These are phyloP conservation scores for Buceros bicornis DNA, from an alignment of 2,797 vertebrate genomes.

Conservation along the genomic window DNA sequence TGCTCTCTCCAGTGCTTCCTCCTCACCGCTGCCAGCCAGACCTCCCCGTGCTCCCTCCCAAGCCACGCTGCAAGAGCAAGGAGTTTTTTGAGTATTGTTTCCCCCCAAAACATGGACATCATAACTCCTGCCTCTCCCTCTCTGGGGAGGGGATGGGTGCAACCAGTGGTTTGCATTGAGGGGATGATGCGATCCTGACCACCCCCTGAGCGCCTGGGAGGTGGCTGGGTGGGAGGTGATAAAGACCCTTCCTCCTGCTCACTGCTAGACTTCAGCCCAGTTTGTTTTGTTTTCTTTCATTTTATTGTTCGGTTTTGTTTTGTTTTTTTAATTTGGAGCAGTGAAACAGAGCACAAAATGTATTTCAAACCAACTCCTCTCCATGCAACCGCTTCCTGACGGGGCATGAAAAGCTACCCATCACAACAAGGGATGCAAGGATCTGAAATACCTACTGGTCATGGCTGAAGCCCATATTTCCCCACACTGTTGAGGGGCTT, in stretches of 20 bases:
- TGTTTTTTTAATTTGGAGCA: not conserved
- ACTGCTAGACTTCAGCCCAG: not conserved
- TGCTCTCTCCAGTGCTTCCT: constrained; percentile 17
- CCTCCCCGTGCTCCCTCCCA: not conserved
- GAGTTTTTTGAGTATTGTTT: not conserved
- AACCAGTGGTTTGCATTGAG: not conserved
- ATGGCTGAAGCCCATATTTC: constrained; percentile 18
- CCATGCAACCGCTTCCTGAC: not conserved
- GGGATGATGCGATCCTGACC: not conserved
- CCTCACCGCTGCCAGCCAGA: not conserved
- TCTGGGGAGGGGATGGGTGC: not conserved
- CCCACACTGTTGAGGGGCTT: not conserved
- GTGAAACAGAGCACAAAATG: constrained; percentile 68
- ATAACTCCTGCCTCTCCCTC: not conserved
- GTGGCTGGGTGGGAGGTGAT: not conserved
- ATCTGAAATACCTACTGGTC: constrained; percentile 74
- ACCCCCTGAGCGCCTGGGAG: not conserved
- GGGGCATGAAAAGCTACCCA: not conserved
- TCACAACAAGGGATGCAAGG: constrained; percentile 63
- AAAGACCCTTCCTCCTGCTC: not conserved
- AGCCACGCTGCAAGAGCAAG: constrained; percentile 26
- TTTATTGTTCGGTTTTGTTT: not conserved
- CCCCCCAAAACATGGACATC: not conserved
- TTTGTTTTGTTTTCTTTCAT: not conserved
- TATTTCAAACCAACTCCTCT: constrained; percentile 32